These are phyloP conservation scores for Drosophila santomea DNA, from an alignment of 1,140 invertebrate genomes.

Conservation along the genomic window DNA sequence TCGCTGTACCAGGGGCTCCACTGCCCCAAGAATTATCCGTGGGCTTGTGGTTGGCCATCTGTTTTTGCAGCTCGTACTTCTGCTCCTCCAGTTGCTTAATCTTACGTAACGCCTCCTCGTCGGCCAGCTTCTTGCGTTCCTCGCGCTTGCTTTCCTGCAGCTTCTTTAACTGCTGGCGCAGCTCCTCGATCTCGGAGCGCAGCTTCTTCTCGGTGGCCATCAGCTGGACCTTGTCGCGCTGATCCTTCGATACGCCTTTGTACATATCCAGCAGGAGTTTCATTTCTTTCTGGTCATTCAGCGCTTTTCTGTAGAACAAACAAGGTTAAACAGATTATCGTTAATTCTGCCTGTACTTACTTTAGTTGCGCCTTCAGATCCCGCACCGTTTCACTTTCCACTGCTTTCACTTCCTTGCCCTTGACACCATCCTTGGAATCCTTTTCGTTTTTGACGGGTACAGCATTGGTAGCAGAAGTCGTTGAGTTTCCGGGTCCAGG, in stretches of 20 bases:
- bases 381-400: conserved; percentile 89
- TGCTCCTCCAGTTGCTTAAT: conserved; percentile 98
- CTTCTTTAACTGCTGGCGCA: conserved; percentile 93
- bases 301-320: conserved; percentile 91
- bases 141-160: conserved; percentile 96
- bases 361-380: conserved; percentile 96
- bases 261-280: conserved; percentile 98
- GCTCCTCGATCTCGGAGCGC: conserved; percentile 94
- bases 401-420: conserved; percentile 87
- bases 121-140: conserved; percentile 95
- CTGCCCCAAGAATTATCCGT: conserved; percentile 87
- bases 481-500: conserved; percentile 56
- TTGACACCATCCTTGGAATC: conserved; percentile 85
- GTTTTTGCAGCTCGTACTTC: conserved; percentile 92
- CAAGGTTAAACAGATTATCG: neutral
- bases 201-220: conserved; percentile 98
- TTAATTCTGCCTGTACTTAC: conserved; percentile 86
- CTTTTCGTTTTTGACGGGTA: conserved; percentile 86
- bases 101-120: conserved; percentile 97
- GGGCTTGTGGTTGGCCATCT: conserved; percentile 94
- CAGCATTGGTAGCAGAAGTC: conserved; percentile 26
- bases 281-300: conserved; percentile 96
- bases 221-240: conserved; percentile 97
- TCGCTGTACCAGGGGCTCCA: conserved; percentile 50
- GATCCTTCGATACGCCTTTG: conserved; percentile 98